These are phyloP conservation scores for Drosophila nannoptera DNA, from an alignment of 1,140 invertebrate genomes.

Conservation along the genomic window DNA sequence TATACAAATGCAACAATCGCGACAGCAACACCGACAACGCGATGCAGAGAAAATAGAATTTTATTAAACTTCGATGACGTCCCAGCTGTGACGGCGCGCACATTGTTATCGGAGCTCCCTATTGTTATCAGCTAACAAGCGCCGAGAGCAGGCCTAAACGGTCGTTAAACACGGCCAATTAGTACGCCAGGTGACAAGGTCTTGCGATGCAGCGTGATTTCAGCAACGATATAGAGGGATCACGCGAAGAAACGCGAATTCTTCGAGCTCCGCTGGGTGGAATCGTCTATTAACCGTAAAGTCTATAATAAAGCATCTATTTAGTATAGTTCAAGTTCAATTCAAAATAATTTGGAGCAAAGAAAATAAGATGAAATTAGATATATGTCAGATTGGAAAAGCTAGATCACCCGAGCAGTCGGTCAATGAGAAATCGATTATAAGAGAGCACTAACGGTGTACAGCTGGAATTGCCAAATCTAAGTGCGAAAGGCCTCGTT, in stretches of 20 bases:
- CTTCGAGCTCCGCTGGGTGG: too few species aligned
- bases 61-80: slow-evolving; percentile 22
- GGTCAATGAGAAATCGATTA: too few species aligned
- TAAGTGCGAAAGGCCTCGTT: too few species aligned
- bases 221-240: neutral
- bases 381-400: too few species aligned
- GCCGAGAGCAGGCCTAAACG: slow-evolving; percentile 43
- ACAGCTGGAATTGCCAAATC: too few species aligned
- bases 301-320: neutral
- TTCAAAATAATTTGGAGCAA: too few species aligned
- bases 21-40: neutral
- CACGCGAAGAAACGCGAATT: neutral
- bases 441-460: too few species aligned
- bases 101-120: slow-evolving; percentile 38
- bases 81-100: neutral
- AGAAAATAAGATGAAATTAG: too few species aligned
- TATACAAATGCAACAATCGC: neutral
- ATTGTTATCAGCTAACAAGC: slow-evolving; percentile 31
- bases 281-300: too few species aligned
- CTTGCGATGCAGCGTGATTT: slow-evolving; percentile 7
- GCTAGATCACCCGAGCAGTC: too few species aligned
- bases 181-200: slow-evolving; percentile 35
- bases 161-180: slow-evolving; percentile 62
- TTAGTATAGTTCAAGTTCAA: too few species aligned
- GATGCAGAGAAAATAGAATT: slow-evolving; percentile 25